Base-by-base conservation (phyloP, 1,140 invertebrate genomes). In the Nephila pilipes region DNA sequence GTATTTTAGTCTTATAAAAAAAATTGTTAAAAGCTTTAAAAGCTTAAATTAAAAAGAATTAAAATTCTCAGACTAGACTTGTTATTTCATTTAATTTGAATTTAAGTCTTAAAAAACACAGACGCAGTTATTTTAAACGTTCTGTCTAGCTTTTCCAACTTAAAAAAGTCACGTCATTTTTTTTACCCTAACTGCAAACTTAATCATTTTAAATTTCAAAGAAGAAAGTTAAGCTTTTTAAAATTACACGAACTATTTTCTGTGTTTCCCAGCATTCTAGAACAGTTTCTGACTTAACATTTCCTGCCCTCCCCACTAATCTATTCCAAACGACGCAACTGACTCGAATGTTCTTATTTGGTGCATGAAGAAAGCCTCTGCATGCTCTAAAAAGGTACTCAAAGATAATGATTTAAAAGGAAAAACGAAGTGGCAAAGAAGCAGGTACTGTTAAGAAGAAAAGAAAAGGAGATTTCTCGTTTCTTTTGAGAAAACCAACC, bases 341-440 rank as follows among this genome's bases (percentile, higher is more conserved):
- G 20, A 65, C 63, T 65, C 63, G 69, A 25, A 16, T 75, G 32
- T 75, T 75, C 69, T 75, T 75, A 75, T 75, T 75, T 36, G 20
- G 29, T 20, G n/a, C n/a, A 65, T n/a, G 63, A 65, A 65, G 63
- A 18, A 75, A 1, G 36, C 10, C 25, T 4, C 12, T 32, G 29
- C 20, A n/a, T 57, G 54, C 29, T 32, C 57, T 85, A 60, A 83
- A 83, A 85, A 85, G 54, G 46, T 54, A 36, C 54, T 85, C 83
- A 29, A 85, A 85, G 29, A 14, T 85, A 85, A 85, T 85, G 83
- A 85, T 85, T 85, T 58, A 60, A 85, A 85, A 83, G 55, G 20
- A 29, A 10, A n/a, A 60, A 85, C n/a, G 20, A 85, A 55, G 10
- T 58, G 55, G n/a, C n/a, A 4, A 32, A 60, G 55, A 58, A 57